phyloP scores from a whole-genome alignment of 2,888 invertebrate genomes.

The Camptogramma bilineatum region DNA sequence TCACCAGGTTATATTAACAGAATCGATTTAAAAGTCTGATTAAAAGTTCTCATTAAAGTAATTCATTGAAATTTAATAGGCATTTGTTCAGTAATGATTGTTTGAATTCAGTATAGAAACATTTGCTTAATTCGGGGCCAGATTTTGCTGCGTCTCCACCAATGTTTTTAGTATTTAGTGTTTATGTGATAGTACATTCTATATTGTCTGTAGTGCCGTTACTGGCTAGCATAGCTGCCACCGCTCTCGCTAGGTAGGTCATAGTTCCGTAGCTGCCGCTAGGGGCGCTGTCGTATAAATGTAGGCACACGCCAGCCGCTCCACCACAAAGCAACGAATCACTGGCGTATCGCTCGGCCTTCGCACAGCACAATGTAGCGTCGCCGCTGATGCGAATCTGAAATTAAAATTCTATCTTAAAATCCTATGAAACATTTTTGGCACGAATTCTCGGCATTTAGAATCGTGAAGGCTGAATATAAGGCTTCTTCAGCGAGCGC shows the following conservation, averaged over 20 bases:
- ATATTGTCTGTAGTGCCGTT: constrained; percentile 63
- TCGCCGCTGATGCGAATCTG: constrained; percentile 95
- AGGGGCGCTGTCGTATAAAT: constrained; percentile 99
- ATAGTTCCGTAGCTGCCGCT: constrained; percentile 99
- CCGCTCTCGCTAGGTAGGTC: constrained; percentile 96
- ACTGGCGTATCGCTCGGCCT: constrained; percentile 84
- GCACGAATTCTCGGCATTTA: not conserved
- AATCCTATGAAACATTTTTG: not conserved
- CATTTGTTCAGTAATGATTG: too few relatives aligned
- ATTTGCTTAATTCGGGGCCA: too few relatives aligned
- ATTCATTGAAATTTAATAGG: too few relatives aligned
- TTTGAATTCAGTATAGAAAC: too few relatives aligned
- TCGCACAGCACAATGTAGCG: constrained; percentile 97
- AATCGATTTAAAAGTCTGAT: too few relatives aligned
- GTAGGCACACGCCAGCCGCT: constrained; percentile 97
- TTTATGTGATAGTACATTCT: constrained; percentile 91
- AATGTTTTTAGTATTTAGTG: not conserved
- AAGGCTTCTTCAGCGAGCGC: not conserved
- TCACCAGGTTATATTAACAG: not conserved
- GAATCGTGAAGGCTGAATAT: not conserved
- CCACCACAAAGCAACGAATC: constrained; percentile 94
- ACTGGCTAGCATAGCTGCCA: constrained; percentile 89
- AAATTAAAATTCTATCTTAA: constrained; percentile 2
- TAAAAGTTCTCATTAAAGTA: too few relatives aligned
- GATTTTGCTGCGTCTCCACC: too few relatives aligned